Evolutionary conservation across 2,113 vertebrate species (phyloP).

Genomic region (Phrynosoma blainvillii): DNA sequence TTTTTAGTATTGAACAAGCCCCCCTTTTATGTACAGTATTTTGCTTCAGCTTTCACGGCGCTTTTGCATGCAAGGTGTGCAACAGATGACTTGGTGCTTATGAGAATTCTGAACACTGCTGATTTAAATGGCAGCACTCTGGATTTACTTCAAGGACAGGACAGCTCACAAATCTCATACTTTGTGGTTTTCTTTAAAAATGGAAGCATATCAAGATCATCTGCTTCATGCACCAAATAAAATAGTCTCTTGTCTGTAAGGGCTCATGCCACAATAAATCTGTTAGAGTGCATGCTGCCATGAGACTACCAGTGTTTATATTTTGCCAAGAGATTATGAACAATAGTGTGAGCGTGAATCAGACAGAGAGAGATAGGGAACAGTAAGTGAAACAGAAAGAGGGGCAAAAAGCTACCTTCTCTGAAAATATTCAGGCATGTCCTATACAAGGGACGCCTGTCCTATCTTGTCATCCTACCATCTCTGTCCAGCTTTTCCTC

Average conservation of each 20-base stretch:
- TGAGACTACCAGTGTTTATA: neutral
- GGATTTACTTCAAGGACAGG: neutral
- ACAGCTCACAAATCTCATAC: neutral
- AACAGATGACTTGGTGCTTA: accelerated
- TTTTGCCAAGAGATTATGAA: neutral
- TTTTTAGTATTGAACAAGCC: conserved; percentile 18
- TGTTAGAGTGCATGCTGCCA: neutral
- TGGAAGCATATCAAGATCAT: neutral
- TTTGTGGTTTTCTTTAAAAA: neutral
- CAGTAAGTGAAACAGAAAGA: neutral
- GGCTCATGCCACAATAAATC: neutral
- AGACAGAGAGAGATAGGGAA: neutral
- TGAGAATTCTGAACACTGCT: neutral
- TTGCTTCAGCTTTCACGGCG: conserved; percentile 10
- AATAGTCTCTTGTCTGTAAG: neutral
- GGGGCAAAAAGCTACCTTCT: too few relatives aligned
- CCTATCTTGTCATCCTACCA: neutral
- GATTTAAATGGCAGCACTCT: neutral
- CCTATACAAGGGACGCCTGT: neutral
- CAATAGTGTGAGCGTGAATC: neutral
- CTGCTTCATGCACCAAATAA: neutral
- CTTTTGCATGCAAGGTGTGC: accelerated
- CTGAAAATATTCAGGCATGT: neutral
- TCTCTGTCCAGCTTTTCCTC: neutral
- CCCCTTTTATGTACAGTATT: conserved; percentile 6